Conservation (phyloP, 2,888 invertebrate genomes). For the Bombyx huttoni region DNA sequence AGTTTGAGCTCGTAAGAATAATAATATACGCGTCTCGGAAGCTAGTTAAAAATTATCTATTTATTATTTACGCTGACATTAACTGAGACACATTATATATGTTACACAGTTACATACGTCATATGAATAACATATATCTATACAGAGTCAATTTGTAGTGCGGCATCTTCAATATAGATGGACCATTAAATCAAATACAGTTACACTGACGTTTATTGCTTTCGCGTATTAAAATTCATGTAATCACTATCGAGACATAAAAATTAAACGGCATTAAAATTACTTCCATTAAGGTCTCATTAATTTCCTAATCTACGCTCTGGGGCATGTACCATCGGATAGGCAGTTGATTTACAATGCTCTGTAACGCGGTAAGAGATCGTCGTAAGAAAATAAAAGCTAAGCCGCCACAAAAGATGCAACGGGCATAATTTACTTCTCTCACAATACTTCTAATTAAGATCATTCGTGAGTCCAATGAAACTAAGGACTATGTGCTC, state of each 20-base stretch:
- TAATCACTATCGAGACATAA: constrained; percentile 44
- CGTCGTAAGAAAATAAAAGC: constrained; percentile 3
- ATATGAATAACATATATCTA: constrained; percentile 29
- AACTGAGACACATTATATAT: constrained; percentile 28
- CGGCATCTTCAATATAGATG: constrained; percentile 39
- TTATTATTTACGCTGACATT: constrained; percentile 27
- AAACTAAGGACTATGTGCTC: constrained; percentile 47
- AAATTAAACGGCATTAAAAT: constrained; percentile 53
- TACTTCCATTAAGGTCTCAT: constrained; percentile 60
- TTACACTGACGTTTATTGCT: constrained; percentile 46
- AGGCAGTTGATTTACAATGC: constrained; percentile 55
- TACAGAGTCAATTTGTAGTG: constrained; percentile 36
- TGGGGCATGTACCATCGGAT: constrained; percentile 41
- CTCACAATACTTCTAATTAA: constrained; percentile 69
- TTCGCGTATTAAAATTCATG: constrained; percentile 58
- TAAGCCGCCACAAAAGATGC: constrained; percentile 29
- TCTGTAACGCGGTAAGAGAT: not conserved
- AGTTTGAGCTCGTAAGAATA: constrained; percentile 6
- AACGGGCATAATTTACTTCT: constrained; percentile 51
- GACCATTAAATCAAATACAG: constrained; percentile 40
- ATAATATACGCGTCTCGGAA: constrained; percentile 5
- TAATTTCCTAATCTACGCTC: constrained; percentile 61
- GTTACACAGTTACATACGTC: constrained; percentile 16
- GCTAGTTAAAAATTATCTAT: constrained; percentile 20
- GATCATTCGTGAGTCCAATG: constrained; percentile 61